Evolutionary conservation across 2,797 vertebrate species (phyloP).

Genomic region (Sebastes goodei): DNA sequence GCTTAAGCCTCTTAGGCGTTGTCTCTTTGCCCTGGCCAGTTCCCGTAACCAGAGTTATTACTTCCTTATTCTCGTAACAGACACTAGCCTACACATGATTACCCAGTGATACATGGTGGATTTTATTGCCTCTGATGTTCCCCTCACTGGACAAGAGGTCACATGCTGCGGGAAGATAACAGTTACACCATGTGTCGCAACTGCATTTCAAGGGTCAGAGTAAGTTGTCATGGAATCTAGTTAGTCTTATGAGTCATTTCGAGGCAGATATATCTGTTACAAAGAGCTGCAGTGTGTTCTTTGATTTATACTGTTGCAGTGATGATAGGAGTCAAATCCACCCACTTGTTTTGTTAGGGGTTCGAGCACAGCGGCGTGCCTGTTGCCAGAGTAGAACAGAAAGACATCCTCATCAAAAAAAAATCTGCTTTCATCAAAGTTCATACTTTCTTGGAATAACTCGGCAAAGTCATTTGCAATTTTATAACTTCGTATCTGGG

Average conservation of each 20-base stretch:
- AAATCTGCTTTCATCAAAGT: conserved; percentile 35
- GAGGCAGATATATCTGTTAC: conserved; percentile 29
- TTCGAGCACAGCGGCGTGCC: conserved; percentile 36
- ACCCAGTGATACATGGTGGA: conserved; percentile 17
- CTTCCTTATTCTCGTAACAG: conserved; percentile 14
- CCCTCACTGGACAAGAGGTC: conserved; percentile 2
- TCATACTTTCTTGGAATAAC: conserved; percentile 40
- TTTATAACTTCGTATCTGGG: conserved; percentile 32
- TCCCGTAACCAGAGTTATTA: conserved; percentile 8
- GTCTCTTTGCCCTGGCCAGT: neutral
- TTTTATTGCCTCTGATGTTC: conserved; percentile 47
- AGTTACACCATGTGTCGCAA: neutral
- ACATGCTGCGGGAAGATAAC: conserved; percentile 18
- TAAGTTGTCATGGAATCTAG: conserved; percentile 37
- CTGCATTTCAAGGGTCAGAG: conserved; percentile 32
- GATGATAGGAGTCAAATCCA: conserved; percentile 43
- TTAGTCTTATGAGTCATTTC: conserved; percentile 38
- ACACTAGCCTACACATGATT: neutral
- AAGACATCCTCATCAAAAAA: conserved; percentile 8
- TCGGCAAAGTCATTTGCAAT: conserved; percentile 46
- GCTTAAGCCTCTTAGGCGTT: neutral
- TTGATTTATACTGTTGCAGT: conserved; percentile 53
- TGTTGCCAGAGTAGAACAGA: conserved; percentile 46
- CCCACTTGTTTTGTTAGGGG: conserved; percentile 59
- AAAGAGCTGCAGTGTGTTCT: conserved; percentile 38